Evolutionary conservation across 2,113 vertebrate species (phyloP), one percentile per base, ranked within the genome.

Genomic region (Scatophagus argus): DNA sequence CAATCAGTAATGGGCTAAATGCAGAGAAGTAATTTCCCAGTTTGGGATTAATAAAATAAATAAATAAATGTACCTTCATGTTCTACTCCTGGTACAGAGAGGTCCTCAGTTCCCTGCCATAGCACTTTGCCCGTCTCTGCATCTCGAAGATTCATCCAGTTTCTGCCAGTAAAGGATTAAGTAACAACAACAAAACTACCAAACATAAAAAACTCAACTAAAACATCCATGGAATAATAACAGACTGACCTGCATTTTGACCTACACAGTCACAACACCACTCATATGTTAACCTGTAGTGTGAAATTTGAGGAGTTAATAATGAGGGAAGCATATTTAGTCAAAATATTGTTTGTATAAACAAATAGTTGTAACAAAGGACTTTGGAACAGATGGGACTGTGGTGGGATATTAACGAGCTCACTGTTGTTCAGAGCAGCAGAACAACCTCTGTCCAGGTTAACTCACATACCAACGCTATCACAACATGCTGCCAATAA

Each of bases 101-200:
- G 95, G 81, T 99, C 98, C 88, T 99, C 98, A 19, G 97, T 99
- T 83, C 98, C 98, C 90, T 99, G 98, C 98, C 98, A 99, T 64
- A 99, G 96, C 66, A 99, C 97, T 82, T 99, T 99, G 43, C 98
- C 98, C 1, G 97, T 98, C 85, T 99, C 98, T n/a, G 97, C 97
- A 94, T 99, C 98, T 38, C 98, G 95, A 61, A 99, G 96, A 86
- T 99, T 99, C 98, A 99, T 99, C 97, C 98, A 99, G 77, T 99
- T 99, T 95, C 98, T 99, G 92, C 68, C 64, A 71, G 27, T 25
- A 39, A 19, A 29, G 21, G 3, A 87, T 95, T 88, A 93, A 94
- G 85, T 2, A 31, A 52, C 52, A 31, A 68, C 74, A 85, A 63
- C 34, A 23, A 25, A 81, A 61, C 36, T 16, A 38, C 52, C 56